Evolutionary conservation across 2,113 vertebrate genomes (phyloP), one percentile per base, ranked within the genome.

Genomic region (Pangasianodon hypophthalmus): DNA sequence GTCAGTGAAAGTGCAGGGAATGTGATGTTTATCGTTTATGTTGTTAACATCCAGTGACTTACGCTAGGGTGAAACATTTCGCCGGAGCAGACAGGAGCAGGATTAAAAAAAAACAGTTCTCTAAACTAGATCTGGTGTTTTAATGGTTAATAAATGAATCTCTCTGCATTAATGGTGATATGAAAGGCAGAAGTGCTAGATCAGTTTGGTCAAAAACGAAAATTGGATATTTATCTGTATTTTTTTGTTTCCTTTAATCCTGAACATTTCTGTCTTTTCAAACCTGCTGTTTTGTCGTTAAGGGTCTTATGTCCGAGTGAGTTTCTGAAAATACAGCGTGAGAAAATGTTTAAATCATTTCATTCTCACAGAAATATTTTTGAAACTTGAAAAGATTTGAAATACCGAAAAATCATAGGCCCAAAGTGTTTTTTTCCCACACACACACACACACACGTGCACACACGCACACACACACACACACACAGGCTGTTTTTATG

Each of bases 381-480:
- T 44, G 67, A 71, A 71, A n/a, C 10, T 29, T n/a, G 56, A n/a
- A 69, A 69, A 32, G 32, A 71, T 71, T 32, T 37, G n/a, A 37
- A 71, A 37, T 46, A 24, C 73, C 41, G 10, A 77, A 52, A 54
- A 81, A 50, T 29, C 21, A 80, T 80, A 50, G 21, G 44, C 18
- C 4, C 75, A 46, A 13, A 24, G 41, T 50, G 7, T 50, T 50
- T 80, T 26, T 80, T 10, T 41, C 16, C 26, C 7, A n/a, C n/a
- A n/a, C n/a, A n/a, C n/a, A n/a, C 46, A 48, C 21, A 48, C 21
- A 24, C 9, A 29, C 46, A 80, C 24, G 50, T 10, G 16, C 9
- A 52, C 44, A 50, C 50, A 82, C 83, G 46, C 41, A 84, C 37
- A 62, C 58, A 62, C 56, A 62, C 56, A 84, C 82, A 84, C 19